phyloP scores from a whole-genome alignment of 2,113 vertebrate species.

The Rhinogobius similis region DNA sequence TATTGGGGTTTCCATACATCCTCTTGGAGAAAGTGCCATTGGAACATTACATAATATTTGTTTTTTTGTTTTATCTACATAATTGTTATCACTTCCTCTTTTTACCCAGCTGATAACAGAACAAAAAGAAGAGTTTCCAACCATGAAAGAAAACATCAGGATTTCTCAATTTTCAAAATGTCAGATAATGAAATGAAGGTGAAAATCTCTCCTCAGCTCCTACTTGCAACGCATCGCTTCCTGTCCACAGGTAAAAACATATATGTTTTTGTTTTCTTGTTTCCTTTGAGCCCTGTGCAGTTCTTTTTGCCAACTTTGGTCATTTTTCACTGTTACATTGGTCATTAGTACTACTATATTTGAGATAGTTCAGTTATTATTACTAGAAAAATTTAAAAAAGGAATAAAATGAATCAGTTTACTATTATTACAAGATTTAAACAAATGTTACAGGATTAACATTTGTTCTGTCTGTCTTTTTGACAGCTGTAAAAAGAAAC shows the following conservation, averaged over 20 bases:
- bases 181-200: slow-evolving; percentile 90
- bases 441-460: no score
- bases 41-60: no score
- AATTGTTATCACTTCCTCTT: slow-evolving; percentile 26
- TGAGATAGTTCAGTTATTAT: no score
- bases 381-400: no score
- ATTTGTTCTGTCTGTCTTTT: no score
- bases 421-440: no score
- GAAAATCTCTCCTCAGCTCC: slow-evolving; percentile 92
- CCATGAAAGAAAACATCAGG: slow-evolving; percentile 90
- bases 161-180: slow-evolving; percentile 94
- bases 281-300: no score
- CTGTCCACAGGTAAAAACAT: slow-evolving; percentile 89
- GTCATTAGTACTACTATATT: no score
- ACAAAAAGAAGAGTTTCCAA: slow-evolving; percentile 90
- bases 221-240: slow-evolving; percentile 96
- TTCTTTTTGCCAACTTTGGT: no score
- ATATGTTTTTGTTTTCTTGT: not conserved
- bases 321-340: no score
- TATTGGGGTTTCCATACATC: not conserved
- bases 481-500: no score
- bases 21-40: not conserved
- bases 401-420: no score
- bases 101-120: slow-evolving; percentile 86
- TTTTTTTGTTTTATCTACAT: slow-evolving; percentile 1